Conservation (phyloP, 1,140 invertebrate genomes). For the Scaptomyza graminum region DNA sequence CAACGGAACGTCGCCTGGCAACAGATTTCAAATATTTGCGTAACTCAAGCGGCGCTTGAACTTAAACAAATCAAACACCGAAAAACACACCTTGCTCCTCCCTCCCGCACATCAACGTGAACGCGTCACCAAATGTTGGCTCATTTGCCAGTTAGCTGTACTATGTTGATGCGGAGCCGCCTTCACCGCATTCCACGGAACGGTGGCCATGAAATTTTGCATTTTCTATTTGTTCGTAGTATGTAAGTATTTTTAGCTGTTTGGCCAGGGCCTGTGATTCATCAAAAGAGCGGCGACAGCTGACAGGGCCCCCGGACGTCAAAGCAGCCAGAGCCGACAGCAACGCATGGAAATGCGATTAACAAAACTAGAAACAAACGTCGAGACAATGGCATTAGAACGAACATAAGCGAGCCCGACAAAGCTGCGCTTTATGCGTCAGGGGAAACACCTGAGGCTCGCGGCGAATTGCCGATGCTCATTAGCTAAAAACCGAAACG, state of each 20-base stretch:
- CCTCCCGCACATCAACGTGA: background rate
- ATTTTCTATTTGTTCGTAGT: conserved; percentile 54
- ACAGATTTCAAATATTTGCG: conserved; percentile 70
- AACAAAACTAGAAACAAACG: conserved; percentile 61
- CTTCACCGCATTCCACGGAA: conserved; percentile 67
- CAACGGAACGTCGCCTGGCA: conserved; percentile 49
- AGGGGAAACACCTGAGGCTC: conserved; percentile 74
- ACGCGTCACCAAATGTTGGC: conserved; percentile 35
- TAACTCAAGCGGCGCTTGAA: conserved; percentile 55
- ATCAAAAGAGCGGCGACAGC: conserved; percentile 78
- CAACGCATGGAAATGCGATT: conserved; percentile 78
- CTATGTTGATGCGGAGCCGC: conserved; percentile 43
- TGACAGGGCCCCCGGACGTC: conserved; percentile 58
- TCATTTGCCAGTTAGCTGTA: conserved; percentile 57
- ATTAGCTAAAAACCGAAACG: conserved; percentile 59
- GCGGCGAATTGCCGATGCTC: conserved; percentile 60
- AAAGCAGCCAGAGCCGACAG: conserved; percentile 45
- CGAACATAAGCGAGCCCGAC: conserved; percentile 6
- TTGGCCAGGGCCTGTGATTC: conserved; percentile 76
- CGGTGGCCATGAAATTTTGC: conserved; percentile 73
- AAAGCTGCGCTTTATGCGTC: conserved; percentile 38
- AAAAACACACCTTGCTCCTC: background rate
- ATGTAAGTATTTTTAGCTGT: conserved; percentile 68
- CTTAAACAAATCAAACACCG: conserved; percentile 6
- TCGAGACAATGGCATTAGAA: conserved; percentile 48